These are phyloP conservation scores for Netelia inedita DNA, from an alignment of 2,888 invertebrate genomes.

Conservation along the genomic window DNA sequence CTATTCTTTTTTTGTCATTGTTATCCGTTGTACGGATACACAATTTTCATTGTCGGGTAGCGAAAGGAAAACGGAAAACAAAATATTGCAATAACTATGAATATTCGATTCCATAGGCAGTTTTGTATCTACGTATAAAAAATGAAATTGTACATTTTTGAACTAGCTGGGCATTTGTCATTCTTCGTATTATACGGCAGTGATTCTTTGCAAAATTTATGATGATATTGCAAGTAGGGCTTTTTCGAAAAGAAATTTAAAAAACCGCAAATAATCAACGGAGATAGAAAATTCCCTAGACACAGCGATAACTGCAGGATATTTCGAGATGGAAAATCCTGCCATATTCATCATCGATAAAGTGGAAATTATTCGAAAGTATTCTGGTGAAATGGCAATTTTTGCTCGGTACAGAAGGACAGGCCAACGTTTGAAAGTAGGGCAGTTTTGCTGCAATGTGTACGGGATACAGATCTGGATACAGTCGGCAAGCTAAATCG, in stretches of 20 bases:
- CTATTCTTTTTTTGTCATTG: conserved; percentile 58
- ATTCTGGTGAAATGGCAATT: too few relatives aligned
- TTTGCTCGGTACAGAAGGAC: too few relatives aligned
- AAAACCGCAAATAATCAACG: conserved; percentile 2
- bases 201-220: too few relatives aligned
- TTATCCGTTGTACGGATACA: conserved; percentile 56
- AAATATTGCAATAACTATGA: conserved; percentile 19
- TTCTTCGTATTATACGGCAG: background rate
- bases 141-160: background rate
- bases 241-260: background rate
- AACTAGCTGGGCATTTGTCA: background rate
- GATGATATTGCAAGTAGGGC: background rate
- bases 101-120: background rate
- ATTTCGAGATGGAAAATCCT: too few relatives aligned
- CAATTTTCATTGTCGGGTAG: conserved; percentile 9
- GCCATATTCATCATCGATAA: too few relatives aligned
- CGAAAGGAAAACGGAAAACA: conserved; percentile 17
- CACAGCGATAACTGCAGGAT: background rate
- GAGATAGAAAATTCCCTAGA: background rate
- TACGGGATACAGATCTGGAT: too few relatives aligned
- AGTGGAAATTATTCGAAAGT: too few relatives aligned
- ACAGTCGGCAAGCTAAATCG: too few relatives aligned
- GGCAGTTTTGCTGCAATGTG: too few relatives aligned
- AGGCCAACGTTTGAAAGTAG: too few relatives aligned
- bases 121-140: background rate